These are phyloP conservation scores for Eudasyphora cyanicolor DNA, from an alignment of 2,888 invertebrate species.

Conservation along the genomic window DNA sequence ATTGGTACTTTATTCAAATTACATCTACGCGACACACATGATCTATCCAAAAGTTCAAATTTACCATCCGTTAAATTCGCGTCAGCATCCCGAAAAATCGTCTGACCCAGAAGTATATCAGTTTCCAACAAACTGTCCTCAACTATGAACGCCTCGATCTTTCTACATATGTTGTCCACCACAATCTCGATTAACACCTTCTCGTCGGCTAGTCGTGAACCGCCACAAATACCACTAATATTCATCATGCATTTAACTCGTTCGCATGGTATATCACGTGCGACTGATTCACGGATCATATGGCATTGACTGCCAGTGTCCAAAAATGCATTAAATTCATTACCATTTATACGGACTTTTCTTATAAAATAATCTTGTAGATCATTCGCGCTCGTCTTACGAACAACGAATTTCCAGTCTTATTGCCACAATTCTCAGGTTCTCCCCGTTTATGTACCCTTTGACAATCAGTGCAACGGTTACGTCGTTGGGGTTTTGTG, in stretches of 20 bases:
- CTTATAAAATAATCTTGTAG: conserved; percentile 14
- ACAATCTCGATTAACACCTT: no score
- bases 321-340: conserved; percentile 17
- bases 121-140: no score
- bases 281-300: conserved; percentile 38
- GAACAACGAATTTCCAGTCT: background rate
- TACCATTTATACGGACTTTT: background rate
- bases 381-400: conserved; percentile 13
- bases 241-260: conserved; percentile 18
- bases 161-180: no score
- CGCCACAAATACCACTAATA: conserved; percentile 46
- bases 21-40: no score
- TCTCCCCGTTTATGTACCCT: conserved; percentile 36
- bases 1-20: no score
- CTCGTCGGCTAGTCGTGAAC: conserved; percentile 21
- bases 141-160: no score
- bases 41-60: no score
- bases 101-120: no score
- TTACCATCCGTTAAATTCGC: no score
- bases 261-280: background rate
- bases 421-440: conserved; percentile 45
- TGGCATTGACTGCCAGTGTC: conserved; percentile 50
- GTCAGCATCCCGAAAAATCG: no score
- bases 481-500: no score
- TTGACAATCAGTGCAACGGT: conserved; percentile 49